A percentile compares a stretch with the other conserved stretches of the same genome.
phyloP scores from a whole-genome alignment of 1,140 invertebrate genomes.

The Eumeta japonica region DNA sequence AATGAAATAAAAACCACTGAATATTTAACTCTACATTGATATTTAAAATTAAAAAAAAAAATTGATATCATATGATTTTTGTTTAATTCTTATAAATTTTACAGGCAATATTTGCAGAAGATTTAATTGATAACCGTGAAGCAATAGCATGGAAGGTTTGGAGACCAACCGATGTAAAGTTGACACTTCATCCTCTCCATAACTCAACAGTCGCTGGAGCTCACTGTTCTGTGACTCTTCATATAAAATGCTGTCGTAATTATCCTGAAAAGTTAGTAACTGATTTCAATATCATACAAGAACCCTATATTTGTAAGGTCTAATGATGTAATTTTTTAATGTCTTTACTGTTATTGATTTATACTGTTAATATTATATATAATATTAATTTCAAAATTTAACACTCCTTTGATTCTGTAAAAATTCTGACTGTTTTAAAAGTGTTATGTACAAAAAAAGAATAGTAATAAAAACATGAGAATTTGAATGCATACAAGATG shows the following conservation, averaged over 20 bases:
- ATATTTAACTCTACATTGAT: too few species aligned
- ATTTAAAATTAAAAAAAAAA: constrained; percentile 5
- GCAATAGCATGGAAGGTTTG: constrained; percentile 60
- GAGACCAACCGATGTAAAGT: constrained; percentile 64
- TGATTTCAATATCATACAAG: constrained; percentile 7
- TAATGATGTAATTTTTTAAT: constrained; percentile 8
- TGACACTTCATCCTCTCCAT: constrained; percentile 68
- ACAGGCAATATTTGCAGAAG: constrained; percentile 66
- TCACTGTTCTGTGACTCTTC: constrained; percentile 68
- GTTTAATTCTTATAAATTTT: constrained; percentile 24
- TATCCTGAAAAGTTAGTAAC: constrained; percentile 73
- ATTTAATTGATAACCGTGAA: constrained; percentile 60
- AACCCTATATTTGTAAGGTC: constrained; percentile 7
- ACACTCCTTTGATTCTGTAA: too few species aligned
- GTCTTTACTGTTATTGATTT: too few species aligned
- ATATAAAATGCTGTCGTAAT: constrained; percentile 64
- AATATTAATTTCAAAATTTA: too few species aligned
- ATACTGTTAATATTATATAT: too few species aligned
- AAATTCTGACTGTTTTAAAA: too few species aligned
- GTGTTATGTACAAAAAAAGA: too few species aligned
- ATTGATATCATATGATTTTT: constrained; percentile 9
- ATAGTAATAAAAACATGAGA: too few species aligned
- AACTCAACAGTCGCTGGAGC: constrained; percentile 60
- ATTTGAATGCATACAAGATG: too few species aligned
- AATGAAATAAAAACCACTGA: too few species aligned